Base-by-base conservation (phyloP, 2,113 vertebrate genomes). In the Formicarius rufipectus region DNA sequence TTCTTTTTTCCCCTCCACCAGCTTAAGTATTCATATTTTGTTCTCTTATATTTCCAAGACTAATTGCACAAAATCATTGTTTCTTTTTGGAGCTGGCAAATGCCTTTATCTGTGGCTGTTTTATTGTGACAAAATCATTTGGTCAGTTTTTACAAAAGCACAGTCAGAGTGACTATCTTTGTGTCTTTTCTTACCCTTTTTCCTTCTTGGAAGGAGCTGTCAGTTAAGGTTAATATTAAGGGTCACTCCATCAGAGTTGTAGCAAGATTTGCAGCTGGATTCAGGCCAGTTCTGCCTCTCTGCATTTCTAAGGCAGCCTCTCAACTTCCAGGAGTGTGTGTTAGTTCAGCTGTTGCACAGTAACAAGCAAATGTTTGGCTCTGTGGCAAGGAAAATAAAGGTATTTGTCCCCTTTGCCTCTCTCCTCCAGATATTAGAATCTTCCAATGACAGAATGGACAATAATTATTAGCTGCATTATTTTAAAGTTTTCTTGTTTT, bases 181-280 rank as follows among this genome's bases (percentile, higher is more conserved):
- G 16, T 47, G 76, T 82, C 42, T 74, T 33, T 80, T 69, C 50
- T 72, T 82, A 55, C 18, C 20, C 12, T 71, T 89, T 77, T 83
- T 93, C 60, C 63, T 90, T 73, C 88, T 94, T 71, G 52, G 84
- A 76, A 95, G 56, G 63, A 96, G 74, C 93, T 96, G 95, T 93
- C 86, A 89, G 56, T 87, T 90, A 82, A 80, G 47, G 84, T 94
- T 95, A 95, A 94, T 82, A 63, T 93, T 75, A 88, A 77, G 80
- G 89, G 63, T 78, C 81, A 86, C 75, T 95, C 58, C 83, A 22
- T 92, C 89, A 94, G 53, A 89, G 30, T 7, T 74, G 68, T 68
- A 74, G 71, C 60, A 91, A 90, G 40, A 33, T 60, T 83, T 87
- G 52, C 60, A 80, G 62, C 33, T 96, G 89, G 74, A 95, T 86